Conservation (phyloP, 2,113 vertebrate species). For the Phaethornis superciliosus region DNA sequence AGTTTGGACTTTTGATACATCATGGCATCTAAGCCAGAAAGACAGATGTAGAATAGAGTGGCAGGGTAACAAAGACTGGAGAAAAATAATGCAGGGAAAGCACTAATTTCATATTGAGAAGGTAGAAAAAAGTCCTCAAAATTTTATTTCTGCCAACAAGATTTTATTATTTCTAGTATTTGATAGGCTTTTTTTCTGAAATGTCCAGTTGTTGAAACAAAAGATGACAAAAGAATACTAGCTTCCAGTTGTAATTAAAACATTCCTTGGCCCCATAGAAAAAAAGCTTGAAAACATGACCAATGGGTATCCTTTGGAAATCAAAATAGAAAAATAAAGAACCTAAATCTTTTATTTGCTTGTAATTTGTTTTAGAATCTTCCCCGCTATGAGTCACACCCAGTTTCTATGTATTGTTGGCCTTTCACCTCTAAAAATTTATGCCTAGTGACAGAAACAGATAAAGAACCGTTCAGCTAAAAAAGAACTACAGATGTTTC, state of each 20-base stretch:
- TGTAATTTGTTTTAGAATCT: not conserved
- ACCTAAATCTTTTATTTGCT: not conserved
- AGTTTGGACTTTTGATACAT: slow-evolving; percentile 33
- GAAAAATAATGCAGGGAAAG: not conserved
- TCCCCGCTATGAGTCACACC: not conserved
- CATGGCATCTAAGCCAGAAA: slow-evolving; percentile 17
- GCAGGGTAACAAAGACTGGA: slow-evolving; percentile 23
- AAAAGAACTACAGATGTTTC: slow-evolving; percentile 56
- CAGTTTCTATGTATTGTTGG: not conserved
- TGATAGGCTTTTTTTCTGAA: not conserved
- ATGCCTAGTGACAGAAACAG: slow-evolving; percentile 17
- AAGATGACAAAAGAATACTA: not conserved
- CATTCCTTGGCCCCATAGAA: not conserved
- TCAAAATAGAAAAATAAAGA: slow-evolving; percentile 11
- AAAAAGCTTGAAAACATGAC: slow-evolving; percentile 21
- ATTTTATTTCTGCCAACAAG: not conserved
- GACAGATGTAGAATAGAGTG: slow-evolving; percentile 13
- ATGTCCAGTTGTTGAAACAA: not conserved
- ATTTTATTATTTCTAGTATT: not conserved
- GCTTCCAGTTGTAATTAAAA: slow-evolving; percentile 36
- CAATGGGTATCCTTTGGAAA: not conserved
- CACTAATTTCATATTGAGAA: not conserved
- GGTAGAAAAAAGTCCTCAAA: not conserved
- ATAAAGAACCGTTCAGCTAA: slow-evolving; percentile 51
- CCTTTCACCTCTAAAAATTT: slow-evolving; percentile 46